phyloP scores from a whole-genome alignment of 2,888 invertebrate genomes.

The Erannis defoliaria region DNA sequence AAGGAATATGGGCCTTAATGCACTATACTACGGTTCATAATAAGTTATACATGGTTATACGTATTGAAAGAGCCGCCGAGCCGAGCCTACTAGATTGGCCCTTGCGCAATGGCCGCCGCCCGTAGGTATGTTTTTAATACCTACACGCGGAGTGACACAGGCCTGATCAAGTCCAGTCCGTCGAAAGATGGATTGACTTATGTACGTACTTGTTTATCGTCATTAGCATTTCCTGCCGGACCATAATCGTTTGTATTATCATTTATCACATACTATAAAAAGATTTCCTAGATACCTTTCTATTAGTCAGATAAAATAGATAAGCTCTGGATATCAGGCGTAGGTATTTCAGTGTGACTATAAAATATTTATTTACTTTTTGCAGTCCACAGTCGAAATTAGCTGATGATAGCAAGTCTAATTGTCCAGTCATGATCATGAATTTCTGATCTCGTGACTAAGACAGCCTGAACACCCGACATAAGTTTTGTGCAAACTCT shows the following conservation, averaged over 20 bases:
- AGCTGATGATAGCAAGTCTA: conserved; percentile 27
- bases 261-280: conserved; percentile 24
- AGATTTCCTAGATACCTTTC: conserved; percentile 9
- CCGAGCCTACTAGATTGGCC: too few relatives aligned
- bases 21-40: too few relatives aligned
- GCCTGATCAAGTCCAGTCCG: too few relatives aligned
- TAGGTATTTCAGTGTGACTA: conserved; percentile 3
- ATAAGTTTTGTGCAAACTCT: too few relatives aligned
- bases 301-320: conserved; percentile 6
- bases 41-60: too few relatives aligned
- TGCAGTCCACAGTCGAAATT: conserved; percentile 11
- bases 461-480: not conserved
- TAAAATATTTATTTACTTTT: conserved; percentile 23
- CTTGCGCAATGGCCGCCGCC: too few relatives aligned
- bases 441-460: conserved; percentile 34
- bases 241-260: conserved; percentile 1
- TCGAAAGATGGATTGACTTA: too few relatives aligned
- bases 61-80: too few relatives aligned
- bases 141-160: too few relatives aligned
- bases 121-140: too few relatives aligned
- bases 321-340: conserved; percentile 6
- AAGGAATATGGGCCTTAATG: too few relatives aligned
- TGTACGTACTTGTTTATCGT: not conserved
- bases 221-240: not conserved
- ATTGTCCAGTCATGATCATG: conserved; percentile 31